Percentiles rank a stretch among this genome's conserved stretches.
Evolutionary conservation across 2,113 vertebrate species (phyloP).

Genomic region (Edolisoma coerulescens): DNA sequence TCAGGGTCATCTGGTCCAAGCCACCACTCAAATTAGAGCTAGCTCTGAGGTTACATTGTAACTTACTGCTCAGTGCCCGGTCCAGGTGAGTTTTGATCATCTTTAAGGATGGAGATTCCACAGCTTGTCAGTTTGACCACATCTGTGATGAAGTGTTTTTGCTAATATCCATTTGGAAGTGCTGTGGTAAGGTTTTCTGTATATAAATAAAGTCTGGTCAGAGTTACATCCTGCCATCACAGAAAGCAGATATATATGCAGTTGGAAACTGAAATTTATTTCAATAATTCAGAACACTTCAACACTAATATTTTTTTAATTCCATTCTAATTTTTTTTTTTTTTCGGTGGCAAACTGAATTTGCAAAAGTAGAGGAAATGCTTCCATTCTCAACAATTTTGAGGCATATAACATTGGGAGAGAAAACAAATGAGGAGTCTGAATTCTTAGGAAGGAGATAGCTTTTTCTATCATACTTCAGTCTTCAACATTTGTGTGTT

Average conservation of each 20-base stretch:
- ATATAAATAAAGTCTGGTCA: not conserved
- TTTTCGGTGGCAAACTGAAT: not conserved
- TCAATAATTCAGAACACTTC: not conserved
- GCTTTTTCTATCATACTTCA: not conserved
- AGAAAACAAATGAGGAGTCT: not conserved
- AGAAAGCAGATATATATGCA: not conserved
- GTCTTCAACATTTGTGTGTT: not conserved
- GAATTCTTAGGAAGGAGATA: not conserved
- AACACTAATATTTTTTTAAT: not conserved
- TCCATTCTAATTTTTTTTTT: not conserved
- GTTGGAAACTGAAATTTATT: slow-evolving; percentile 10
- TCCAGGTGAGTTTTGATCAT: not conserved
- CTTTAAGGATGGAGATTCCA: not conserved
- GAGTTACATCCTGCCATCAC: not conserved
- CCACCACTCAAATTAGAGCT: not conserved
- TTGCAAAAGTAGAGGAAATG: not conserved
- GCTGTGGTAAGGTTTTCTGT: not conserved
- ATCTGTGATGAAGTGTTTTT: not conserved
- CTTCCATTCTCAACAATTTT: not conserved
- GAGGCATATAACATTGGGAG: not conserved
- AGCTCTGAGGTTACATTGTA: not conserved
- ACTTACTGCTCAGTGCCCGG: not conserved
- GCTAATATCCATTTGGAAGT: not conserved
- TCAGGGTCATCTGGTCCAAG: not conserved
- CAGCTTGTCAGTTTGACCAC: not conserved